Evolutionary conservation across 2,113 vertebrate species (phyloP), one percentile per base, ranked within the genome.

Genomic region (Neogale vison): DNA sequence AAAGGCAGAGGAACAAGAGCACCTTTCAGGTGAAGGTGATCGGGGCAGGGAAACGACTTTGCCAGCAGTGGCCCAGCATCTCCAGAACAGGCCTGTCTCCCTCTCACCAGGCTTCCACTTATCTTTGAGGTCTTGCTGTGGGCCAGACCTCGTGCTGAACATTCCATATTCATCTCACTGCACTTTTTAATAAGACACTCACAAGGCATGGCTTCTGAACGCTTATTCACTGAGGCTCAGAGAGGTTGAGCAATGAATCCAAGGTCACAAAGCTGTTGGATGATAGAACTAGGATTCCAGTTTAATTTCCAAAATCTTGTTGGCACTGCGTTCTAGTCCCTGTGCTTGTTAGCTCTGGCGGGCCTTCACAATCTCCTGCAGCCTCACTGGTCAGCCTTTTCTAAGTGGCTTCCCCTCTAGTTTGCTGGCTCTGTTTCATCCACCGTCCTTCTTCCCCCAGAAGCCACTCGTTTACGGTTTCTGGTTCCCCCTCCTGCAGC

Each of bases 381-480:
- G 77, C 42, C 59, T 42, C 42, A 0, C 29, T 52, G 18, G 18
- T 82, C 21, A 15, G 72, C 34, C 18, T 59, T 47, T 81, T 63
- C 59, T 45, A 4, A 34, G 24, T 3, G 17, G 31, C 11, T 39
- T 65, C 71, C 23, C 21, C 20, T 79, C 13, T 59, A 42, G 63
- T 26, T 1, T 1, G 21, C 9, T 39, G 21, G 18, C 8, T 80
- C 36, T 2, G 2, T 24, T 11, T 20, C 20, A n/a, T 6, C 24
- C 1, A 7, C 18, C 20, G 0, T 23, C n/a, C n/a, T 8, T 55
- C 39, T 36, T 34, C 39, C 50, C 50, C 1, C 18, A 52, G 72
- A 81, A 6, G 84, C 36, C 72, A 21, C 17, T 69, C 42, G 21
- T 69, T 61, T 81, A 45, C 24, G 39, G 29, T 7, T 93, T 57